Conservation (phyloP, 1,140 invertebrate species). For the Penaeus vannamei region DNA sequence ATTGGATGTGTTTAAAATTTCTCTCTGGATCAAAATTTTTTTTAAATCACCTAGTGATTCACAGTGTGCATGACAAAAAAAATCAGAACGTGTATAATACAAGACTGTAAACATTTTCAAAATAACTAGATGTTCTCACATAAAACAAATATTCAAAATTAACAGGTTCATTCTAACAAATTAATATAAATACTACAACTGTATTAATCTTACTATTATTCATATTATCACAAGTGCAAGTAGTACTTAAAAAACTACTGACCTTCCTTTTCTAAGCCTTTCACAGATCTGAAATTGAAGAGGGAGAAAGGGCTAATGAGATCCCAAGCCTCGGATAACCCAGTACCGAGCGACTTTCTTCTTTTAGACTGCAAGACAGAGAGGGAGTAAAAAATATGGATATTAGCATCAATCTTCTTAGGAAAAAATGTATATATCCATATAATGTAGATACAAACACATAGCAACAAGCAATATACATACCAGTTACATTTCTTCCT, state of each 20-base stretch:
- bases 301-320: slow-evolving; percentile 82
- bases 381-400: neutral
- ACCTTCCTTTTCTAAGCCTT: slow-evolving; percentile 68
- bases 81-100: neutral
- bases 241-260: slow-evolving; percentile 10
- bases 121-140: neutral
- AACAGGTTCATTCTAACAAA: neutral
- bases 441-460: no score
- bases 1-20: no score
- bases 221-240: no score
- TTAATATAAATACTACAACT: no score
- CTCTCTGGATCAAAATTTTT: no score
- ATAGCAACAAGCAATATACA: no score
- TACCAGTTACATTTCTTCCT: no score
- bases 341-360: slow-evolving; percentile 75
- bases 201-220: no score
- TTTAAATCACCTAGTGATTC: neutral
- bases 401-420: neutral
- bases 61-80: neutral
- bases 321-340: slow-evolving; percentile 81
- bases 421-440: neutral
- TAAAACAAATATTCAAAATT: neutral
- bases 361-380: slow-evolving; percentile 17
- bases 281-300: slow-evolving; percentile 76
- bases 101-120: no score